Evolutionary conservation across 2,888 invertebrate species (phyloP).

Genomic region (Chymomyza amoena): DNA sequence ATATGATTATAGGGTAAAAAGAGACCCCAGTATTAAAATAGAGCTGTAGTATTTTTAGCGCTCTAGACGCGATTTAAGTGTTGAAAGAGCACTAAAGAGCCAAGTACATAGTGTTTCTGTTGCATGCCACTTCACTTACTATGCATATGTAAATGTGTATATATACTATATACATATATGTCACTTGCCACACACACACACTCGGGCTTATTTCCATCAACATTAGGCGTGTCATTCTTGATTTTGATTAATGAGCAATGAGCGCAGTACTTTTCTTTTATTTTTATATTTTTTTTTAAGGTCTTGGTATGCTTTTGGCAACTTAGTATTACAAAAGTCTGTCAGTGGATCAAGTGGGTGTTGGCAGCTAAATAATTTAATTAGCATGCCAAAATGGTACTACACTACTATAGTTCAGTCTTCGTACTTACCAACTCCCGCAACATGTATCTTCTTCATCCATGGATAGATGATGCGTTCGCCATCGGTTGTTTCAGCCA

Average conservation of each 20-base stretch:
- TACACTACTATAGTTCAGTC: background rate
- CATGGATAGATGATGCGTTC: constrained; percentile 97
- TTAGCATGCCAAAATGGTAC: constrained; percentile 64
- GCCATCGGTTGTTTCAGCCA: constrained; percentile 85
- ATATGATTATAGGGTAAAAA: background rate
- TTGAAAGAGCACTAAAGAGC: constrained; percentile 56
- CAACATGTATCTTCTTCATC: constrained; percentile 99
- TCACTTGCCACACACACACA: constrained; percentile 55
- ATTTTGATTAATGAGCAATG: constrained; percentile 69
- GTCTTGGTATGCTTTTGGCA: constrained; percentile 24
- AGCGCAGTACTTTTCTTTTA: constrained; percentile 37
- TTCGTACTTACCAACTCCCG: constrained; percentile 89
- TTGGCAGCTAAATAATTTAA: constrained; percentile 73
- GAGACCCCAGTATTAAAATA: background rate
- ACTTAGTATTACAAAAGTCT: constrained; percentile 54
- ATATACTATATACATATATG: constrained; percentile 43
- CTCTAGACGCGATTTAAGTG: constrained; percentile 47
- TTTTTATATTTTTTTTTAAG: constrained; percentile 9
- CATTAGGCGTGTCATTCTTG: constrained; percentile 65
- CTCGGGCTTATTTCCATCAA: constrained; percentile 41
- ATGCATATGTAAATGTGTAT: background rate
- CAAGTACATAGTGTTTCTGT: constrained; percentile 1
- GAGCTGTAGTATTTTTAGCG: background rate
- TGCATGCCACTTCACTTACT: constrained; percentile 4
- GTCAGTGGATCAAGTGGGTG: constrained; percentile 68